Percentiles rank a stretch among this genome's conserved stretches.
Conservation (phyloP, 2,113 vertebrate species). For the Toxostoma redivivum region DNA sequence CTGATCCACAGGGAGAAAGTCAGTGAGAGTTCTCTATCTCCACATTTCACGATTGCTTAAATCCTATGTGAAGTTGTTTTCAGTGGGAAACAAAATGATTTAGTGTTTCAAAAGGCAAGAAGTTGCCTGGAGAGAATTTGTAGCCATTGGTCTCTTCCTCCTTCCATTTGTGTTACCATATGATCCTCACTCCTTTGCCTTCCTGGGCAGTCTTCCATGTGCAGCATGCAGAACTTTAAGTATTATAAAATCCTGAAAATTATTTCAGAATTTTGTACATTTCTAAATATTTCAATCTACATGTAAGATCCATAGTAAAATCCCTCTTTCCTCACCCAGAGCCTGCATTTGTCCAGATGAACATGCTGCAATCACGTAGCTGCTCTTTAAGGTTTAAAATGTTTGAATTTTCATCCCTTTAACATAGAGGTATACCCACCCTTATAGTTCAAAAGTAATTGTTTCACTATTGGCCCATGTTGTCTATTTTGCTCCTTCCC, state of each 20-base stretch:
- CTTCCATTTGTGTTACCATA: background rate
- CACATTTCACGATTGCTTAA: background rate
- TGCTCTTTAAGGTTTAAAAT: background rate
- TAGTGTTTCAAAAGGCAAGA: background rate
- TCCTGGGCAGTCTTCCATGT: background rate
- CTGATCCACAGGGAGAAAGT: background rate
- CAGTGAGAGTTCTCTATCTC: background rate
- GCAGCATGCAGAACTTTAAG: background rate
- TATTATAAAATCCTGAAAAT: background rate
- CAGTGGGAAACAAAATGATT: background rate
- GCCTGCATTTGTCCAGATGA: background rate
- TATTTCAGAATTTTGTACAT: background rate
- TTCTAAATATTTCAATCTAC: background rate
- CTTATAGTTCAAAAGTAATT: background rate
- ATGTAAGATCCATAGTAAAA: fast-evolving
- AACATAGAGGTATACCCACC: background rate
- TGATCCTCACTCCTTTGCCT: background rate
- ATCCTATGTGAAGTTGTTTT: background rate
- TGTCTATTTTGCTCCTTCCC: background rate
- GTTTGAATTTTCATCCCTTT: background rate
- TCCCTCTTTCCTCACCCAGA: background rate
- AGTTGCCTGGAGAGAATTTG: background rate
- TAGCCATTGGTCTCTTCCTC: background rate
- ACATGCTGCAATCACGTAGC: background rate
- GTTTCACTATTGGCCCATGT: background rate